Evolutionary conservation across 2,888 invertebrate species (phyloP), one percentile per base, ranked within the genome.

Genomic region (Drosophila ezoana): DNA sequence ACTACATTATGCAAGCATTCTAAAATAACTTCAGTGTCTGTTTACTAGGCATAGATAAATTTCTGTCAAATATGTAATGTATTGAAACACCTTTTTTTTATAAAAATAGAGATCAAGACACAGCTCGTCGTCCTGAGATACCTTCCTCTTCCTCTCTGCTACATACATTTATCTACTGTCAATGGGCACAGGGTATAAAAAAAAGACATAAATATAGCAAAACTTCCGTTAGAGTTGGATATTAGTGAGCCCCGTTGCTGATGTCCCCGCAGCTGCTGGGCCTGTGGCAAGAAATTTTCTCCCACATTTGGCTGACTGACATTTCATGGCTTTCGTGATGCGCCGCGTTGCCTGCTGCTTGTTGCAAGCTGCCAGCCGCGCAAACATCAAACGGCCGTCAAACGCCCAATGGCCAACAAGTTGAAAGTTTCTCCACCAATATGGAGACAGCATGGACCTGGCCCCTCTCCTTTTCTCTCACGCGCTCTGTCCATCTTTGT

Each of bases 271-370:
- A 69, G 62, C 58, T 70, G 48, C 43, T 53, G 61, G 68, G 77
- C 77, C 75, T 76, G 58, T 47, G 63, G 75, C 77, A 43, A 61
- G 60, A 63, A 52, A 54, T 72, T 76, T 76, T 76, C 76, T 76
- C 75, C 75, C 79, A 77, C 75, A 78, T 77, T 77, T 78, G 64
- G 75, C 61, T 77, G 82, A 73, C 76, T 81, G 82, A 87, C 84
- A 81, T 83, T 87, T 87, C 87, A 83, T 83, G 87, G 81, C 14
- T 76, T 79, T 84, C 82, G 81, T 87, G 82, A 84, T 84, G 87
- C 79, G 68, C 65, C 64, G 58, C 49, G 63, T 53, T 58, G 67
- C 44, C 23, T 14, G 51, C 44, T 16, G 16, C 32, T 32, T 23
- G 23, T 13, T 51, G 60, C 49, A 38, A 53, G 56, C 45, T 61